Evolutionary conservation across 2,797 vertebrate species (phyloP).

Genomic region (Calcarius lapponicus): DNA sequence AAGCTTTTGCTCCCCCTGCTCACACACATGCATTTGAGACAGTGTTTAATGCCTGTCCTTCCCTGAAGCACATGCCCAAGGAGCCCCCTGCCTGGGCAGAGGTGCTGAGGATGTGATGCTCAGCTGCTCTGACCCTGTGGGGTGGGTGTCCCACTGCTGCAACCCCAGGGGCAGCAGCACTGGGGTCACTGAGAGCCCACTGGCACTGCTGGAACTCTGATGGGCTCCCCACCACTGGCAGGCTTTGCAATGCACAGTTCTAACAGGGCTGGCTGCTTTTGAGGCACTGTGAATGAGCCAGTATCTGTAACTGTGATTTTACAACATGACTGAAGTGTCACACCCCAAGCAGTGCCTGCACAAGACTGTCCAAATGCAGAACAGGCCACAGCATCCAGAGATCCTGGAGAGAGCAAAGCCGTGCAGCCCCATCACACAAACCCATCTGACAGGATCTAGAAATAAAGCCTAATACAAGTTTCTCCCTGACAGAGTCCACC

Average conservation of each 20-base stretch:
- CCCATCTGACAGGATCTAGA: not conserved
- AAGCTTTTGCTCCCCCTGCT: not conserved
- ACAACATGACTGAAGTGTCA: not conserved
- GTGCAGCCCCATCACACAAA: not conserved
- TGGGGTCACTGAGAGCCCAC: constrained; percentile 24
- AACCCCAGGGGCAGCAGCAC: not conserved
- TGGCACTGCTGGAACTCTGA: constrained; percentile 28
- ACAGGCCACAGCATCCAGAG: fast-evolving
- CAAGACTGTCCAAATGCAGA: not conserved
- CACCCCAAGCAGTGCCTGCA: not conserved
- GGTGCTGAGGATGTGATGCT: not conserved
- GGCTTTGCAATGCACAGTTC: not conserved
- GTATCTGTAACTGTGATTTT: not conserved
- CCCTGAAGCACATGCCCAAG: not conserved
- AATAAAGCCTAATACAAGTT: not conserved
- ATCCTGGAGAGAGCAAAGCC: not conserved
- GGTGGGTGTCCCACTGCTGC: not conserved
- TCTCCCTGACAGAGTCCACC: not conserved
- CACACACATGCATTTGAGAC: not conserved
- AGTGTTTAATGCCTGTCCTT: not conserved
- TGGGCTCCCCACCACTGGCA: not conserved
- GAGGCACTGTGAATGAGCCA: not conserved
- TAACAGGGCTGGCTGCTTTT: not conserved
- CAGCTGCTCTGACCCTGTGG: not conserved
- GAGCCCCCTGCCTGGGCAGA: not conserved